A percentile compares a stretch with the other conserved stretches of the same genome.
phyloP scores from a whole-genome alignment of 2,888 invertebrate genomes.

The Limnephilus rhombicus region DNA sequence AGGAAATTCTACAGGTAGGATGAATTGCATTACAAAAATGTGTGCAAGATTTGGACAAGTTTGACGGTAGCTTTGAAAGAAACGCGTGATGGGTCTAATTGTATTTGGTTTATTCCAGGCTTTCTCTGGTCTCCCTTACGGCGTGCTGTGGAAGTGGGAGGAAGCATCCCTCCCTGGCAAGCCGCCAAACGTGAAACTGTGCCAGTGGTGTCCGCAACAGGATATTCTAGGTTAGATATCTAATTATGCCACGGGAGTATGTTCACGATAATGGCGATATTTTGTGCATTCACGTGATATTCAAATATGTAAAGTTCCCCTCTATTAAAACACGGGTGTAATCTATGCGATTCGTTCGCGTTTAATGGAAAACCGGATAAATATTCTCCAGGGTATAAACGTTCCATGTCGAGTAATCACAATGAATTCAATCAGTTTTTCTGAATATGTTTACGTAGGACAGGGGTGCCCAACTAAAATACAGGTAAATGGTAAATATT shows the following conservation, averaged over 20 bases:
- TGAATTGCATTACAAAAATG: not conserved
- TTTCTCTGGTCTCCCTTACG: constrained; percentile 68
- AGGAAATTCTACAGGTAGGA: constrained; percentile 29
- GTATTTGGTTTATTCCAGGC: constrained; percentile 57
- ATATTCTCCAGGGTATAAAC: not conserved
- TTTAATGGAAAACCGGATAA: not conserved
- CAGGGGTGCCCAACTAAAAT: no score
- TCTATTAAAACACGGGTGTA: not conserved
- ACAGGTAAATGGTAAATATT: no score
- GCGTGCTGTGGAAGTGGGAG: constrained; percentile 70
- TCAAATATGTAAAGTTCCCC: not conserved
- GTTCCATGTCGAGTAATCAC: not conserved
- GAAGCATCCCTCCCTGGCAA: constrained; percentile 66
- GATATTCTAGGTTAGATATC: constrained; percentile 69
- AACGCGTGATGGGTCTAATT: constrained; percentile 39
- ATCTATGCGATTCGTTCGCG: not conserved
- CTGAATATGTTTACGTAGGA: no score
- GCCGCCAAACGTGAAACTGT: constrained; percentile 66
- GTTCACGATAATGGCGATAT: not conserved
- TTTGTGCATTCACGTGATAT: constrained; percentile 16
- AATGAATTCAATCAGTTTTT: not conserved
- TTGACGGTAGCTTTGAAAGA: constrained; percentile 61
- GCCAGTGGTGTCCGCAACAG: constrained; percentile 71
- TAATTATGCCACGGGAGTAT: constrained; percentile 32
- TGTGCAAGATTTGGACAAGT: not conserved